Evolutionary conservation across 2,888 invertebrate species (phyloP).

Genomic region (Latrodectus elegans): DNA sequence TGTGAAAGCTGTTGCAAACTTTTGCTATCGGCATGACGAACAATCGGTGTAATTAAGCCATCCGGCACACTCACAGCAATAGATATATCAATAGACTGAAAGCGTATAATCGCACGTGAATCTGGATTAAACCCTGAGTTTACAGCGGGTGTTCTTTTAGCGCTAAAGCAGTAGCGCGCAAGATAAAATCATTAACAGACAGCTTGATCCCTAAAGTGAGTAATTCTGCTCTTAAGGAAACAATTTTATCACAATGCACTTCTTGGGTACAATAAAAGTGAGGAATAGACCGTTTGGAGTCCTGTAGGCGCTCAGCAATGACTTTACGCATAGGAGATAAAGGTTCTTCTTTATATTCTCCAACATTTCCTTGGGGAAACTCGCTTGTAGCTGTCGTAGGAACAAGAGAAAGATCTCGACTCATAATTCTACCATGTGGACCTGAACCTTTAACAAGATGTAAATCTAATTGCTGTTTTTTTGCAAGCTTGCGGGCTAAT

Average conservation of each 20-base stretch:
- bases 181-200: constrained; percentile 82
- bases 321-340: constrained; percentile 80
- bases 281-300: constrained; percentile 81
- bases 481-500: constrained; percentile 80
- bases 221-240: constrained; percentile 78
- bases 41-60: constrained; percentile 96
- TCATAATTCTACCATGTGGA: constrained; percentile 79
- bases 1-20: constrained; percentile 63
- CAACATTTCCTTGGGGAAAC: constrained; percentile 71
- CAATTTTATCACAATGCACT: constrained; percentile 78
- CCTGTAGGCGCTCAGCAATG: constrained; percentile 81
- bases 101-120: constrained; percentile 84
- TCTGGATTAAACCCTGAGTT: constrained; percentile 74
- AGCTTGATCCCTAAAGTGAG: constrained; percentile 78
- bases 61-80: constrained; percentile 96
- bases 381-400: constrained; percentile 76
- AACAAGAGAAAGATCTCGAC: constrained; percentile 78
- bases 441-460: constrained; percentile 78
- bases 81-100: constrained; percentile 92
- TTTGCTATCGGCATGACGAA: constrained; percentile 78
- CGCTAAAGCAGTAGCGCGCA: constrained; percentile 80
- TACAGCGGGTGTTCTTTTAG: constrained; percentile 76
- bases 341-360: constrained; percentile 78
- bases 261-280: constrained; percentile 80
- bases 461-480: constrained; percentile 78